Base-by-base conservation (phyloP, 1,140 invertebrate species). In the Eciton burchellii region DNA sequence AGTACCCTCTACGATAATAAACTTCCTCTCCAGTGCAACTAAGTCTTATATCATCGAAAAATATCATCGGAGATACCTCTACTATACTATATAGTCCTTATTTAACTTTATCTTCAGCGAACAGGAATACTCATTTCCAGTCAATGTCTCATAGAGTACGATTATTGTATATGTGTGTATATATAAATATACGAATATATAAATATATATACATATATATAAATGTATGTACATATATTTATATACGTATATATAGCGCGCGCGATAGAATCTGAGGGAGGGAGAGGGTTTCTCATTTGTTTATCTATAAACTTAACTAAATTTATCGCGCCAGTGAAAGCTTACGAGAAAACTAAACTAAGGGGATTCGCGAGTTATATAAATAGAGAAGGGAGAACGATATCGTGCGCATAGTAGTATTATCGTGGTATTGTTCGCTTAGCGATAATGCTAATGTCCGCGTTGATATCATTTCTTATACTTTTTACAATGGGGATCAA, bases 121-220 rank as follows among this genome's bases (percentile, higher is more conserved):
- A 89, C 89, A 92, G 89, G 90, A 92, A 93, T 92, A 92, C 91
- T 93, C 87, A 82, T 92, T 89, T 91, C 91, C 91, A 91, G 91
- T 92, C 89, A 90, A 91, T 74, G 74, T 90, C 84, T 90, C 88
- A 71, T 84, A 85, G 81, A 91, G 82, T 91, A 90, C 84, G 71
- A 76, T 88, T 79, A 68, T 79, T 87, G 83, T 84, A 83, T 72
- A 72, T 81, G n/a, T 59, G 19, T 70, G 16, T 68, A 52, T 70
- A 21, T 79, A 52, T 60, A 24, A 60, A 26, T 47, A 41, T 77
- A 11, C 24, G n/a, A 57, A 54, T 24, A 74, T 62, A 74, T 62
- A 52, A 41, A 24, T 19, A 6, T 6, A 6, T 54, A n/a, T 19
- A 19, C 6, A 19, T 19, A 19, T 19, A 54, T 19, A 54, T 16